Conservation (phyloP, 2,797 vertebrate genomes). For the Melanotaenia maccullochi region DNA sequence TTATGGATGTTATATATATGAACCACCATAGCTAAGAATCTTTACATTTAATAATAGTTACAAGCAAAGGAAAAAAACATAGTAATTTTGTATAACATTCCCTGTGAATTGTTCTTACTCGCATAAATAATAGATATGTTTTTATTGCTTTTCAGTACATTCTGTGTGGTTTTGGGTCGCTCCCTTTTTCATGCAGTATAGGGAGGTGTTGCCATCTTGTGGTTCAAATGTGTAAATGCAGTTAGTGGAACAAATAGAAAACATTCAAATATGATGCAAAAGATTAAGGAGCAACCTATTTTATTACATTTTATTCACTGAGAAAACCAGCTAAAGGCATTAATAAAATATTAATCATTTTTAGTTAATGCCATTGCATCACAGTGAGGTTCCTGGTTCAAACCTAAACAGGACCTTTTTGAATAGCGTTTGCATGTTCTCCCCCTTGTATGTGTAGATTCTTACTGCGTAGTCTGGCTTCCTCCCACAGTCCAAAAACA, state of each 20-base stretch:
- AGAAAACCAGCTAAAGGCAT: too few species aligned
- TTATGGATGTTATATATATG: neutral
- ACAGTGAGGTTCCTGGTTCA: too few species aligned
- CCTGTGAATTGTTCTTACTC: neutral
- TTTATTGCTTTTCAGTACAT: neutral
- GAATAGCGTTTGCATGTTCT: too few species aligned
- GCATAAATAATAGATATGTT: neutral
- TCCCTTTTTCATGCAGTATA: neutral
- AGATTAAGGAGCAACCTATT: neutral
- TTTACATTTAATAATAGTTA: neutral
- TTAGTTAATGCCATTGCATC: too few species aligned
- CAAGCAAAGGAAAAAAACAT: neutral
- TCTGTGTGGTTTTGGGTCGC: neutral
- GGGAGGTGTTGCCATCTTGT: constrained; percentile 45
- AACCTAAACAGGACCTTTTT: too few species aligned
- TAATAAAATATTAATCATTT: too few species aligned
- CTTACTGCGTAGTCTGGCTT: too few species aligned
- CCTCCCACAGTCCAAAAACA: too few species aligned
- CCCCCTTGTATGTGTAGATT: too few species aligned
- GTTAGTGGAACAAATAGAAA: neutral
- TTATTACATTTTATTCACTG: neutral
- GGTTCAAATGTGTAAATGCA: constrained; percentile 45
- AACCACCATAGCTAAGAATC: neutral
- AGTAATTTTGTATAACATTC: neutral
- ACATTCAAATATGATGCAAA: neutral